Evolutionary conservation across 2,888 invertebrate species (phyloP).

Genomic region (Asteroscopus sphinx): DNA sequence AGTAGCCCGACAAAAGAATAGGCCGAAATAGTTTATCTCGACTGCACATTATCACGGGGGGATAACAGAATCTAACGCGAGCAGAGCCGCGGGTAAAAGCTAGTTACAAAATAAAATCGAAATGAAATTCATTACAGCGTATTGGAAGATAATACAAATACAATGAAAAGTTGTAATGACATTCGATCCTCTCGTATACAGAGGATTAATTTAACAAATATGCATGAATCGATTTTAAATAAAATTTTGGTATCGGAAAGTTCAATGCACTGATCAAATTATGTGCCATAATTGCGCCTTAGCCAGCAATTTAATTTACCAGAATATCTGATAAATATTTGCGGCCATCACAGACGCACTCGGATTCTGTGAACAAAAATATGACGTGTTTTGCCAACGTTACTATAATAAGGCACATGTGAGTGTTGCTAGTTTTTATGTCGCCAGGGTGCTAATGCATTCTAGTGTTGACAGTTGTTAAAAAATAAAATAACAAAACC

Average conservation of each 20-base stretch:
- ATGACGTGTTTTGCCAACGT: conserved; percentile 61
- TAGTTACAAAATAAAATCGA: too few species aligned
- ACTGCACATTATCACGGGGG: too few species aligned
- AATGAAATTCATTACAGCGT: too few species aligned
- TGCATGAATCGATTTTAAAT: conserved; percentile 23
- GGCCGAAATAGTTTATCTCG: too few species aligned
- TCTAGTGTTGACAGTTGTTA: conserved; percentile 51
- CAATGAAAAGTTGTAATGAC: conserved; percentile 4
- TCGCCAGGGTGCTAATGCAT: conserved; percentile 40
- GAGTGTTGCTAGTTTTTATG: conserved; percentile 44
- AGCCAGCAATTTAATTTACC: conserved; percentile 69
- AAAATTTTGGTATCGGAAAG: conserved; percentile 55
- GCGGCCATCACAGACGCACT: conserved; percentile 60
- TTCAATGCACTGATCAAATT: conserved; percentile 72
- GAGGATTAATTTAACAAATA: conserved; percentile 26
- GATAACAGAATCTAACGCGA: too few species aligned
- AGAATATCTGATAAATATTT: conserved; percentile 79
- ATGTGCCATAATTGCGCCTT: conserved; percentile 62
- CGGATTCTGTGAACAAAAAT: conserved; percentile 58
- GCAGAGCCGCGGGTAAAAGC: too few species aligned
- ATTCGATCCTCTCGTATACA: conserved; percentile 20
- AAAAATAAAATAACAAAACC: conserved; percentile 43
- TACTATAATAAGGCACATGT: conserved; percentile 37
- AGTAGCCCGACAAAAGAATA: too few species aligned
- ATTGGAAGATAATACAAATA: too few species aligned